phyloP scores from a whole-genome alignment of 2,888 invertebrate species.

The Eueremaeus valkanovi region DNA sequence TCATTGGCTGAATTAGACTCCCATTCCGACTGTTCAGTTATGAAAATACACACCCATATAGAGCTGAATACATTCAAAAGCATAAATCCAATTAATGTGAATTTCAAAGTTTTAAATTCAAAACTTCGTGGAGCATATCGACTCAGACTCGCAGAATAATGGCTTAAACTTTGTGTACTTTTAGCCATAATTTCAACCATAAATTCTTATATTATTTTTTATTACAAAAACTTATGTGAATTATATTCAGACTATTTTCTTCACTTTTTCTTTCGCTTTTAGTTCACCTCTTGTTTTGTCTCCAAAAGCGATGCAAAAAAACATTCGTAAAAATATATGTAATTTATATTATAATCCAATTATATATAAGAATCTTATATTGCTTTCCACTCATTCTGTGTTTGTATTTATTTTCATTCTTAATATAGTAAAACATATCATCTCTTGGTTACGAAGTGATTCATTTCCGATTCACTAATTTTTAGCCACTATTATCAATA shows the following conservation, averaged over 20 bases:
- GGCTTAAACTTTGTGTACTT: conserved; percentile 24
- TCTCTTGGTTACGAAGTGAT: conserved; percentile 15
- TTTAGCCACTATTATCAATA: no score
- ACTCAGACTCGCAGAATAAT: conserved; percentile 22
- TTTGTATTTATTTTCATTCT: background rate
- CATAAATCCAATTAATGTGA: background rate
- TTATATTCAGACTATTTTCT: background rate
- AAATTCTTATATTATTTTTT: background rate
- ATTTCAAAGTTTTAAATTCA: conserved; percentile 7
- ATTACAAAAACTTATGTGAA: background rate
- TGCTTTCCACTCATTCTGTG: background rate
- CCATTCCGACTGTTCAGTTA: conserved; percentile 35
- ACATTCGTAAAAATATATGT: no score
- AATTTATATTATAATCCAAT: no score
- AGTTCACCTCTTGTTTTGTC: background rate
- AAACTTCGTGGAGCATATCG: conserved; percentile 8
- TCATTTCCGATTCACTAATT: background rate
- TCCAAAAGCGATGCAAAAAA: no score
- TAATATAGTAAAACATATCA: background rate
- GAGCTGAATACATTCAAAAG: conserved; percentile 1
- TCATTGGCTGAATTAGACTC: conserved; percentile 14
- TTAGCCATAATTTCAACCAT: background rate
- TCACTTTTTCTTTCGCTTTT: background rate
- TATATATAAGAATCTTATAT: no score
- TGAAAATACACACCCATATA: conserved; percentile 37